Conservation (phyloP, 2,797 vertebrate species). For the Aeoliscus strigatus region DNA sequence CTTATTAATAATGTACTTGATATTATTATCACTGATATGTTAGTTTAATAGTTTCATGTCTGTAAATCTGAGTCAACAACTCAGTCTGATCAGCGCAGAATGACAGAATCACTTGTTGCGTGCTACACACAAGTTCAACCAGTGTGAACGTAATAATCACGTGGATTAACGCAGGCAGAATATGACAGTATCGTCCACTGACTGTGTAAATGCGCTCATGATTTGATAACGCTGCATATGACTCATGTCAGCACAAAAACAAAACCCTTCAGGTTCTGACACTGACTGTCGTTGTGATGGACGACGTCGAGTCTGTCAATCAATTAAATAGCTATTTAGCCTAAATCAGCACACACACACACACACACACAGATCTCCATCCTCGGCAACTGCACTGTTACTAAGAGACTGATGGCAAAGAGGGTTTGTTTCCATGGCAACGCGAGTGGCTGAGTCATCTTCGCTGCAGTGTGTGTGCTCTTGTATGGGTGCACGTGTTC, state of each 20-base stretch:
- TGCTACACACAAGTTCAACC: no score
- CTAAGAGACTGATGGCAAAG: constrained; percentile 86
- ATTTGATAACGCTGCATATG: background rate
- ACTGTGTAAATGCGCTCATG: background rate
- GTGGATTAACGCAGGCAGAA: no score
- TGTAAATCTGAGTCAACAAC: no score
- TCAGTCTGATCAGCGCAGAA: no score
- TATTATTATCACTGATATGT: no score
- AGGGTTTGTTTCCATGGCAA: constrained; percentile 82
- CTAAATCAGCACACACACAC: constrained; percentile 2
- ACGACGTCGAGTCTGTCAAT: no score
- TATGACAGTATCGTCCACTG: no score
- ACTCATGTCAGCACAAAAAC: background rate
- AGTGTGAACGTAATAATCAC: no score
- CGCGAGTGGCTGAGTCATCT: constrained; percentile 83
- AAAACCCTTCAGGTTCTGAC: background rate
- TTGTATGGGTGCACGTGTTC: constrained; percentile 30
- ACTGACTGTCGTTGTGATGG: background rate
- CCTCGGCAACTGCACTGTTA: constrained; percentile 84
- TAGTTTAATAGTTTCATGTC: no score
- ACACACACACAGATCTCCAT: constrained; percentile 46
- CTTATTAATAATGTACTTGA: no score
- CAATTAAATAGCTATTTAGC: no score
- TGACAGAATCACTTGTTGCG: no score
- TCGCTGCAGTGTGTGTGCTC: constrained; percentile 71